Percentiles rank a stretch among this genome's conserved stretches.
Conservation (phyloP, 2,113 vertebrate genomes). For the Clarias magur region DNA sequence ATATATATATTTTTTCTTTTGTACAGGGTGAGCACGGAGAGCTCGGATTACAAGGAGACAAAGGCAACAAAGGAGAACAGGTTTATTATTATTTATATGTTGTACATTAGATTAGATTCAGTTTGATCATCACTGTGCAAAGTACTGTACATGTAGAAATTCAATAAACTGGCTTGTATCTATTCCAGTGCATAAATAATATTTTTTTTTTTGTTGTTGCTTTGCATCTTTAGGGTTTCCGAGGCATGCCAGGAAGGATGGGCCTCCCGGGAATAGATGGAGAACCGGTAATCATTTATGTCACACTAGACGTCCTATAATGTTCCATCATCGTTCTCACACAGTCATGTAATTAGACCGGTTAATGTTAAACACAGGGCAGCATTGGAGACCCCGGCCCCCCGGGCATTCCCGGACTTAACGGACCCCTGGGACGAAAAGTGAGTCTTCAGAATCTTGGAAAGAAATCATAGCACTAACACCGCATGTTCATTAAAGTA, state of each 20-base stretch:
- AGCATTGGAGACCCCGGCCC: slow-evolving; percentile 74
- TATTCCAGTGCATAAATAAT: no score
- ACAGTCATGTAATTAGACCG: neutral
- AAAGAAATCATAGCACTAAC: neutral
- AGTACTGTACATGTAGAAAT: no score
- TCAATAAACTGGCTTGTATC: no score
- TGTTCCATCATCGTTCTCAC: neutral
- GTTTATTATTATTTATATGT: slow-evolving; percentile 59
- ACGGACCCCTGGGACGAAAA: slow-evolving; percentile 76
- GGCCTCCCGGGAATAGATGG: slow-evolving; percentile 74
- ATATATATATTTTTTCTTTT: slow-evolving; percentile 21
- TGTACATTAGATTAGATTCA: neutral
- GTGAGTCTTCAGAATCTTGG: slow-evolving; percentile 58
- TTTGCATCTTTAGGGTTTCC: slow-evolving; percentile 70
- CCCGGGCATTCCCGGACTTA: slow-evolving; percentile 71
- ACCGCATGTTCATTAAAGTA: neutral
- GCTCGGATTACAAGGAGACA: slow-evolving; percentile 71
- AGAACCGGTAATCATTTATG: slow-evolving; percentile 67
- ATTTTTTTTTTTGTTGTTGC: neutral
- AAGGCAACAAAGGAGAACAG: slow-evolving; percentile 79
- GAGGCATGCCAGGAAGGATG: slow-evolving; percentile 73
- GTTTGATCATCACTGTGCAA: no score
- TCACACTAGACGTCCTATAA: neutral
- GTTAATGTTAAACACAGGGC: slow-evolving; percentile 70
- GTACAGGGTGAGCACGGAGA: slow-evolving; percentile 79